phyloP scores from a whole-genome alignment of 2,797 vertebrate species.

The Sebastiscus tertius region DNA sequence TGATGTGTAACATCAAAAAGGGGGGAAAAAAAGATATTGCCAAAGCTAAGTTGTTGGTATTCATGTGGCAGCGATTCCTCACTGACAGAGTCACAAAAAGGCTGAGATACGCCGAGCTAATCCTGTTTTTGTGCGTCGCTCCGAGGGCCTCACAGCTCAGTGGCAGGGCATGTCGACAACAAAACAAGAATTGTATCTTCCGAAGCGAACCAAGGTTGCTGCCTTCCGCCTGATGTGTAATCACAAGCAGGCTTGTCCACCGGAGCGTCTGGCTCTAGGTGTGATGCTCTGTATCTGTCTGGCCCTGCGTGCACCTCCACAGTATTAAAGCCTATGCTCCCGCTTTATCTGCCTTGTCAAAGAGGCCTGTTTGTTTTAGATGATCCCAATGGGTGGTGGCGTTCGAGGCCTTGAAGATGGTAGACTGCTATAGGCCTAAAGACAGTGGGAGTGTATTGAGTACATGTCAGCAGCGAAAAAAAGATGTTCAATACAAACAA shows the following conservation, averaged over 20 bases:
- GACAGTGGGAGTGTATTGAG: slow-evolving; percentile 33
- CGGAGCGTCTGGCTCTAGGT: slow-evolving; percentile 11
- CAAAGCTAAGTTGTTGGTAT: slow-evolving; percentile 49
- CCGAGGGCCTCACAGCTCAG: slow-evolving; percentile 42
- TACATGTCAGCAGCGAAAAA: slow-evolving; percentile 38
- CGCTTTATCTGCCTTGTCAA: slow-evolving; percentile 54
- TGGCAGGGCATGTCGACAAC: slow-evolving; percentile 51
- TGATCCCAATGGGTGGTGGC: slow-evolving; percentile 35
- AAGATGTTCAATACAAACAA: slow-evolving; percentile 31
- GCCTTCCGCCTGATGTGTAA: slow-evolving; percentile 44
- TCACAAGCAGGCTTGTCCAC: slow-evolving; percentile 46
- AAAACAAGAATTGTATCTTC: slow-evolving; percentile 54
- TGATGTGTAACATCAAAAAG: slow-evolving; percentile 46
- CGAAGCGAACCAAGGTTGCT: slow-evolving; percentile 28
- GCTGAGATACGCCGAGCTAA: slow-evolving; percentile 57
- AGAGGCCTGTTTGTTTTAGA: slow-evolving; percentile 54
- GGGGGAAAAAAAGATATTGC: not conserved
- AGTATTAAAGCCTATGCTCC: slow-evolving; percentile 11
- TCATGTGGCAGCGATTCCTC: slow-evolving; percentile 43
- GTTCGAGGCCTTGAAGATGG: slow-evolving; percentile 36
- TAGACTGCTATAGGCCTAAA: slow-evolving; percentile 25
- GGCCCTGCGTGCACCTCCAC: slow-evolving; percentile 10
- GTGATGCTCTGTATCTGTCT: slow-evolving; percentile 16
- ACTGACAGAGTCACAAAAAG: slow-evolving; percentile 51
- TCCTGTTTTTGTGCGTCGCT: slow-evolving; percentile 65